Evolutionary conservation across 2,113 vertebrate genomes (phyloP).

Genomic region (Anolis carolinensis): DNA sequence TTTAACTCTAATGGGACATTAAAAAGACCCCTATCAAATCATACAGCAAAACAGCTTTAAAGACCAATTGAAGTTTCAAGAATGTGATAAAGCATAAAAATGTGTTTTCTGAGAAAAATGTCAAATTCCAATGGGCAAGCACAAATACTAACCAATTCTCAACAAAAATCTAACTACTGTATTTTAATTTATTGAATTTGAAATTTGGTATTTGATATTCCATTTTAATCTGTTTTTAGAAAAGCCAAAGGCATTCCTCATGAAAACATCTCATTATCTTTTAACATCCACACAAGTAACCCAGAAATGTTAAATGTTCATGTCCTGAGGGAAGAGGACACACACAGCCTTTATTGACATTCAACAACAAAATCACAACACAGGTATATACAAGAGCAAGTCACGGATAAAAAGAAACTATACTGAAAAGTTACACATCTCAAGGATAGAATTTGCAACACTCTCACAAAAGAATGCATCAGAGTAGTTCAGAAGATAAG

Average conservation of each 20-base stretch:
- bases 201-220: neutral
- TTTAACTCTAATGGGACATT: neutral
- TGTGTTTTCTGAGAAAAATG: neutral
- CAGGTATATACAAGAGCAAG: too few species aligned
- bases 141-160: neutral
- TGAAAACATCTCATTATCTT: neutral
- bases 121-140: neutral
- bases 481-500: too few species aligned
- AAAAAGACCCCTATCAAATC: neutral
- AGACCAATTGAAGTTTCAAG: neutral
- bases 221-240: neutral
- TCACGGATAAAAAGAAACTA: too few species aligned
- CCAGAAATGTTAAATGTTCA: neutral
- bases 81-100: too few species aligned
- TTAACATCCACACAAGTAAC: neutral
- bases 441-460: too few species aligned
- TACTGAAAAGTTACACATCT: too few species aligned
- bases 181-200: neutral
- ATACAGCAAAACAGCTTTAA: neutral
- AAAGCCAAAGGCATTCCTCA: neutral
- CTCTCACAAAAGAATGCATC: too few species aligned
- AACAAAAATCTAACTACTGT: neutral
- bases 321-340: neutral
- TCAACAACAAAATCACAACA: too few species aligned
- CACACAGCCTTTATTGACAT: too few species aligned